Evolutionary conservation across 2,113 vertebrate species (phyloP).

Genomic region (Circaetus gallicus): DNA sequence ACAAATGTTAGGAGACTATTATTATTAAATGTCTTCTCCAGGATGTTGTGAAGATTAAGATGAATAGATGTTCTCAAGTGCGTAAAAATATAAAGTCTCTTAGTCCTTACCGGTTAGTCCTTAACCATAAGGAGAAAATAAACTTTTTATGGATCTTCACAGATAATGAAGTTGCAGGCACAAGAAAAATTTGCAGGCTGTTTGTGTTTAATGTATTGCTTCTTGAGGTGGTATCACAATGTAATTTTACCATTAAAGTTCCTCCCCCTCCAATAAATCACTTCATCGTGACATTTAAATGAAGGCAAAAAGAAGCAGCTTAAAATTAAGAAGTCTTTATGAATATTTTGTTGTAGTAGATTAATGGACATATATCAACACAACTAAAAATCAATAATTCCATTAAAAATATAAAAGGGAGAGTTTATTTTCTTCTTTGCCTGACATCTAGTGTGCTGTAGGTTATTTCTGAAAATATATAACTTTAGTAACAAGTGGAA

Average conservation of each 20-base stretch:
- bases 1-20: neutral
- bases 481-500: neutral
- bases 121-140: neutral
- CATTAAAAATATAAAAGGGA: neutral
- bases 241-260: neutral
- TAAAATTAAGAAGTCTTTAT: neutral
- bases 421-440: neutral
- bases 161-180: slow-evolving; percentile 25
- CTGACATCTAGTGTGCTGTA: neutral
- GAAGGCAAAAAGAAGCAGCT: neutral
- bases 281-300: neutral
- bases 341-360: neutral
- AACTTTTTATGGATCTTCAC: neutral
- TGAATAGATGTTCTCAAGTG: neutral
- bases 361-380: neutral
- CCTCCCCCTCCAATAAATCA: neutral
- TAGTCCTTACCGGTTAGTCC: neutral
- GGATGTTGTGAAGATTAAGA: neutral
- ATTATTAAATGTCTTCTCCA: neutral
- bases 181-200: neutral
- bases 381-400: neutral
- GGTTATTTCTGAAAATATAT: neutral
- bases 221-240: neutral
- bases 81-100: neutral
- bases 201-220: slow-evolving; percentile 6